These are phyloP conservation scores for Glaucopsyche alexis DNA, from an alignment of 2,888 invertebrate species.

Conservation along the genomic window DNA sequence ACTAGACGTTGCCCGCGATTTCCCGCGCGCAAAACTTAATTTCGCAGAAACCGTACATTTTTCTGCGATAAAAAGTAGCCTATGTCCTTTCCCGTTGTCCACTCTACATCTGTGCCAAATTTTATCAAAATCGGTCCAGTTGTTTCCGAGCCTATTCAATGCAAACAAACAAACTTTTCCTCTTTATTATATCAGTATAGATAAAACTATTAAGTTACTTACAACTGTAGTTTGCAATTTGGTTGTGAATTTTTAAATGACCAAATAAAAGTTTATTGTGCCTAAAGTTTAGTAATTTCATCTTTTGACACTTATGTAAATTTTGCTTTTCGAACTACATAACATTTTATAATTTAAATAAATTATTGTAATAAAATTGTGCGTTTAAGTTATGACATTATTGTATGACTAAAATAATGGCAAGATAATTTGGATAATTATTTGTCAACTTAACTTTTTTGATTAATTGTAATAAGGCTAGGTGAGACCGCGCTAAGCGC, in stretches of 20 bases:
- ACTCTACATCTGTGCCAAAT: too few relatives aligned
- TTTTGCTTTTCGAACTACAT: not conserved
- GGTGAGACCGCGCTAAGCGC: too few relatives aligned
- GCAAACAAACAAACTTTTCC: too few relatives aligned
- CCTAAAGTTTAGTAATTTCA: not conserved
- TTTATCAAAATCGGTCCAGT: too few relatives aligned
- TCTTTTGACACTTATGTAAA: not conserved
- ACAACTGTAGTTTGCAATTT: constrained; percentile 7
- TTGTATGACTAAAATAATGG: not conserved
- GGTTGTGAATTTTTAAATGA: constrained; percentile 8
- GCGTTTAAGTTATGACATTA: not conserved
- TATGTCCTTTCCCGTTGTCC: too few relatives aligned
- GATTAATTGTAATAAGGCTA: too few relatives aligned
- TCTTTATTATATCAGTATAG: too few relatives aligned
- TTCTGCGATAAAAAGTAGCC: too few relatives aligned
- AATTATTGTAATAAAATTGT: not conserved
- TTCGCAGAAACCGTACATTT: too few relatives aligned
- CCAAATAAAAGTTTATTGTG: not conserved
- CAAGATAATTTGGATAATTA: not conserved
- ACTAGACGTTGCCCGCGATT: too few relatives aligned
- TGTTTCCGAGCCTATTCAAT: too few relatives aligned
- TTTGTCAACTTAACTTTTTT: not conserved
- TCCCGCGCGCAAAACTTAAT: too few relatives aligned
- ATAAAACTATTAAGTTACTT: not conserved
- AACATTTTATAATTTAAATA: not conserved